These are phyloP conservation scores for Drosophila lowei DNA, from an alignment of 1,140 invertebrate genomes.

Conservation along the genomic window DNA sequence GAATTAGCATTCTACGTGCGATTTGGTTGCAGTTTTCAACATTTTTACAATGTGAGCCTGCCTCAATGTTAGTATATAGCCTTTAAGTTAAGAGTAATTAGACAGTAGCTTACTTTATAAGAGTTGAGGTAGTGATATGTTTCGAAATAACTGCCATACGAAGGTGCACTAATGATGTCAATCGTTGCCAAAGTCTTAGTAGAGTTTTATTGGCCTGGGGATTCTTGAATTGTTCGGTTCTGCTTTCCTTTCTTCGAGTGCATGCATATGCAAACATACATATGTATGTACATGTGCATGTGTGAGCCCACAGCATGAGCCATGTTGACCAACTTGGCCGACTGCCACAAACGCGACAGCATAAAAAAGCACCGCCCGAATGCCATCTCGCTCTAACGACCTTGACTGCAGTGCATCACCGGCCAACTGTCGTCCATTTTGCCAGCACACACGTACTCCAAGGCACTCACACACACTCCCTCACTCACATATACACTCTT, in stretches of 20 bases:
- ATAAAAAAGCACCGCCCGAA: slow-evolving; percentile 7
- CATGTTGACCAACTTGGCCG: slow-evolving; percentile 53
- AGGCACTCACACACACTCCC: background rate
- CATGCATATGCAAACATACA: background rate
- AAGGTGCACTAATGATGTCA: too few relatives aligned
- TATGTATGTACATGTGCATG: background rate
- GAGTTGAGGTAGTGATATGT: too few relatives aligned
- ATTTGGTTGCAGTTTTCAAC: too few relatives aligned
- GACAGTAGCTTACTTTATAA: too few relatives aligned
- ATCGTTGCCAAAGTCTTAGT: too few relatives aligned
- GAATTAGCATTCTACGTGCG: too few relatives aligned
- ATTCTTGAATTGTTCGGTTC: too few relatives aligned
- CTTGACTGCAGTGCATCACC: slow-evolving; percentile 54
- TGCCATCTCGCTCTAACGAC: slow-evolving; percentile 36
- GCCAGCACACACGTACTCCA: background rate
- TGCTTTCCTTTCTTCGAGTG: background rate
- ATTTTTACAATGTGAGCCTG: too few relatives aligned
- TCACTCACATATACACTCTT: background rate
- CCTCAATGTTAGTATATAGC: too few relatives aligned
- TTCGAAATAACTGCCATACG: too few relatives aligned
- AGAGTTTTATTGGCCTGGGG: too few relatives aligned
- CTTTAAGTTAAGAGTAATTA: too few relatives aligned
- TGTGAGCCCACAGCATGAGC: background rate
- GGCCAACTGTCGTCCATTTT: slow-evolving; percentile 46
- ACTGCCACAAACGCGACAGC: slow-evolving; percentile 43